Evolutionary conservation across 2,888 invertebrate species (phyloP).

Genomic region (Leptura quadrifasciata): DNA sequence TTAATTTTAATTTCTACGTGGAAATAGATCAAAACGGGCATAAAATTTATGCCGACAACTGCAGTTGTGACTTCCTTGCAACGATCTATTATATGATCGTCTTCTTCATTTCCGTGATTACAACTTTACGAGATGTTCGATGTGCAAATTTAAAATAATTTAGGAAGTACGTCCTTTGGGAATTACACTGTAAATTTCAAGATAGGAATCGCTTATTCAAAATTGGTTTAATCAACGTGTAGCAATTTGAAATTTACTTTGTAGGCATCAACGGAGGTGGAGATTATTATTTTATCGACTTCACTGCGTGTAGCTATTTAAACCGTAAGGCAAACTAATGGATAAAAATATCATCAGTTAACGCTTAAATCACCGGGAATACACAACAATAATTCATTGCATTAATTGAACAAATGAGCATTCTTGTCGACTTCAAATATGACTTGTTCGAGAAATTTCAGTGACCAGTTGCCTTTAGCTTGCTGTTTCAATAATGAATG

Average conservation of each 20-base stretch:
- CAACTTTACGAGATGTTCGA: constrained; percentile 31
- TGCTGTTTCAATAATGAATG: no score
- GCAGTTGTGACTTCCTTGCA: constrained; percentile 27
- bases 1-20: constrained; percentile 28
- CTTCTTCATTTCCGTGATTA: constrained; percentile 41
- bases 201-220: constrained; percentile 24
- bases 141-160: constrained; percentile 37
- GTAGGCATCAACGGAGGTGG: background rate
- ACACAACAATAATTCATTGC: no score
- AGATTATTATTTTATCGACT: background rate
- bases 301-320: background rate
- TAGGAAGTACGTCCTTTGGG: constrained; percentile 16
- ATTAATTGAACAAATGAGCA: no score
- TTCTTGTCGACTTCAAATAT: no score
- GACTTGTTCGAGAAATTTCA: no score
- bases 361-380: no score
- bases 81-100: constrained; percentile 39
- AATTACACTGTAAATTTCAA: constrained; percentile 23
- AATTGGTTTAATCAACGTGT: constrained; percentile 25
- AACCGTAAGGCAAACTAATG: background rate
- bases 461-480: no score
- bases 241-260: background rate
- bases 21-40: constrained; percentile 39
- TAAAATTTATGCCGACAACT: constrained; percentile 42
- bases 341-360: no score